phyloP scores from a whole-genome alignment of 2,113 vertebrate species.

The Sakesphorus luctuosus region DNA sequence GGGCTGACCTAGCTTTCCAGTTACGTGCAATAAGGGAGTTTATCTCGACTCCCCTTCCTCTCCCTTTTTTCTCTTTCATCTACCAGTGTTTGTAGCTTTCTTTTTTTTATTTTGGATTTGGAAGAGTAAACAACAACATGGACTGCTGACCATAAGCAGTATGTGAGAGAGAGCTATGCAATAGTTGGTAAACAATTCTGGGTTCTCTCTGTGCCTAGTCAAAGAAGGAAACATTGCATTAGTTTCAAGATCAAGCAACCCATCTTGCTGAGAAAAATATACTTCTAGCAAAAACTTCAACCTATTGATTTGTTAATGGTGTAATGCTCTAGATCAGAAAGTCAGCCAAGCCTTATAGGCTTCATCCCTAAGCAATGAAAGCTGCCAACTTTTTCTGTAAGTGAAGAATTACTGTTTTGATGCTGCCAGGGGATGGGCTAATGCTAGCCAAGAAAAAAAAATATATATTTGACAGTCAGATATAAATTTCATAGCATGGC shows the following conservation, averaged over 20 bases:
- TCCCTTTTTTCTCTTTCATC: background rate
- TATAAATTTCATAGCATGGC: background rate
- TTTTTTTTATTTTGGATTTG: background rate
- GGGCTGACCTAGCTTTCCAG: background rate
- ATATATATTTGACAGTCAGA: background rate
- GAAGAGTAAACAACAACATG: background rate
- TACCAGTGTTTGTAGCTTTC: background rate
- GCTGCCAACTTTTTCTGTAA: background rate
- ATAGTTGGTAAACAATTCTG: background rate
- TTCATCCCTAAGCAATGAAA: background rate
- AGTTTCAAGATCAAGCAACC: background rate
- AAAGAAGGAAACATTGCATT: background rate
- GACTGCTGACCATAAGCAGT: background rate
- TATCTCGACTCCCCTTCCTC: fast-evolving
- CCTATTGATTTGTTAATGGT: background rate
- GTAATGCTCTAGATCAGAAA: background rate
- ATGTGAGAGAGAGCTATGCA: background rate
- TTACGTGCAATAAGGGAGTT: background rate
- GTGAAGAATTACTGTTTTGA: background rate
- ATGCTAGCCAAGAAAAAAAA: background rate
- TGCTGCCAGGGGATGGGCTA: background rate
- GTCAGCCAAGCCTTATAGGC: background rate
- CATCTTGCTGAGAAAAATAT: fast-evolving
- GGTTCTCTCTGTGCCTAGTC: background rate
- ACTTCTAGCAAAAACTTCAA: background rate